These are phyloP conservation scores for Pilophorus perplexus DNA, from an alignment of 2,888 invertebrate species.

Conservation along the genomic window DNA sequence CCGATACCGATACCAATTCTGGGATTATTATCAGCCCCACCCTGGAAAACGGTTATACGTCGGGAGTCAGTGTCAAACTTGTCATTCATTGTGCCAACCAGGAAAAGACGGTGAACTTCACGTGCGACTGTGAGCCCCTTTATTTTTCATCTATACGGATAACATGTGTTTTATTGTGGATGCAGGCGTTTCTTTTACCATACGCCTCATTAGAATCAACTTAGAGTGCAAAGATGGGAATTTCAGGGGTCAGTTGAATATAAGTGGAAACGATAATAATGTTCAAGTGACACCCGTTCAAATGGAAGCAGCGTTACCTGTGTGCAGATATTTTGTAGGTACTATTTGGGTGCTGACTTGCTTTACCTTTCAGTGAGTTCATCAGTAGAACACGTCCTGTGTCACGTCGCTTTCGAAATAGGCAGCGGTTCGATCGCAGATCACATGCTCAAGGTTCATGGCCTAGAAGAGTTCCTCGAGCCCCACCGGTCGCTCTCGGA, in stretches of 20 bases:
- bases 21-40: constrained; percentile 87
- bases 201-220: too few species aligned
- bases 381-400: constrained; percentile 79
- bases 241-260: too few species aligned
- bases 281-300: neutral
- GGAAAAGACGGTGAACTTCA: constrained; percentile 69
- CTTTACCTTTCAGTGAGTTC: constrained; percentile 78
- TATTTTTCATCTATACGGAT: too few species aligned
- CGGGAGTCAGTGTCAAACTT: constrained; percentile 83
- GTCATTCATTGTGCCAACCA: constrained; percentile 64
- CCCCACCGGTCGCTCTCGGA: constrained; percentile 80
- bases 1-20: constrained; percentile 78
- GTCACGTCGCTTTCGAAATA: constrained; percentile 77
- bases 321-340: too few species aligned
- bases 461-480: constrained; percentile 83
- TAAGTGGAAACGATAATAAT: too few species aligned
- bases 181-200: too few species aligned
- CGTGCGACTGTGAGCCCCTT: constrained; percentile 73
- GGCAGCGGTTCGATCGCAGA: constrained; percentile 67
- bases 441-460: constrained; percentile 76
- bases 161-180: too few species aligned
- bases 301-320: neutral
- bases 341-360: too few species aligned
- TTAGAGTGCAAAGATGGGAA: too few species aligned
- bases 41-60: constrained; percentile 74